Conservation (phyloP, 2,888 invertebrate species). For the Brachyopa scutellaris region DNA sequence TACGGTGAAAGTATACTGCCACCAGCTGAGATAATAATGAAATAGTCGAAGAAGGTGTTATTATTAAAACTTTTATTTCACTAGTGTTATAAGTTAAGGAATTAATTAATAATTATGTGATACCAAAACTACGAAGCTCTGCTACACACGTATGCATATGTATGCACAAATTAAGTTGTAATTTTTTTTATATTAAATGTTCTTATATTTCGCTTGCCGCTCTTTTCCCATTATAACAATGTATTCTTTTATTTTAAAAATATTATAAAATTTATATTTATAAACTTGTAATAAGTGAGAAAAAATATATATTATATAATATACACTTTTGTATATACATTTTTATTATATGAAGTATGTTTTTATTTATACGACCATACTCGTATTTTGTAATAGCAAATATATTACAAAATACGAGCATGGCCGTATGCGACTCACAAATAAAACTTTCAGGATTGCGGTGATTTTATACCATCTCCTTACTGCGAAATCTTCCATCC, state of each 20-base stretch:
- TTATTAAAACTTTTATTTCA: slow-evolving; percentile 22
- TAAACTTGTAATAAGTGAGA: slow-evolving; percentile 38
- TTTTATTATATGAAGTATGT: background rate
- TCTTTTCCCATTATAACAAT: slow-evolving; percentile 30
- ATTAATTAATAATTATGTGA: slow-evolving; percentile 62
- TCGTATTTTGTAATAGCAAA: no score
- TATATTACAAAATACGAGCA: no score
- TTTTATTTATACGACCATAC: background rate
- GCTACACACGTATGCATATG: slow-evolving; percentile 40
- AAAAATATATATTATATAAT: slow-evolving; percentile 45
- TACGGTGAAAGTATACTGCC: slow-evolving; percentile 85
- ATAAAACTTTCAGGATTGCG: no score
- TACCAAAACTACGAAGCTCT: slow-evolving; percentile 57
- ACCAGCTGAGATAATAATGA: slow-evolving; percentile 79
- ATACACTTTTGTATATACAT: slow-evolving; percentile 62
- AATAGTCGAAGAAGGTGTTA: slow-evolving; percentile 61
- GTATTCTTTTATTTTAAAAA: slow-evolving; percentile 30
- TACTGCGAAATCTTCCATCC: no score
- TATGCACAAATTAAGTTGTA: slow-evolving; percentile 39
- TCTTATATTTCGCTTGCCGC: slow-evolving; percentile 42
- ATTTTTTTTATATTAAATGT: background rate
- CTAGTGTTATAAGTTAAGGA: slow-evolving; percentile 24
- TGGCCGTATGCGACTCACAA: no score
- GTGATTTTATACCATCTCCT: no score
- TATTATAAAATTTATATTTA: slow-evolving; percentile 44